Evolutionary conservation across 2,113 vertebrate species (phyloP).

Genomic region (Ailuropoda melanoleuca): DNA sequence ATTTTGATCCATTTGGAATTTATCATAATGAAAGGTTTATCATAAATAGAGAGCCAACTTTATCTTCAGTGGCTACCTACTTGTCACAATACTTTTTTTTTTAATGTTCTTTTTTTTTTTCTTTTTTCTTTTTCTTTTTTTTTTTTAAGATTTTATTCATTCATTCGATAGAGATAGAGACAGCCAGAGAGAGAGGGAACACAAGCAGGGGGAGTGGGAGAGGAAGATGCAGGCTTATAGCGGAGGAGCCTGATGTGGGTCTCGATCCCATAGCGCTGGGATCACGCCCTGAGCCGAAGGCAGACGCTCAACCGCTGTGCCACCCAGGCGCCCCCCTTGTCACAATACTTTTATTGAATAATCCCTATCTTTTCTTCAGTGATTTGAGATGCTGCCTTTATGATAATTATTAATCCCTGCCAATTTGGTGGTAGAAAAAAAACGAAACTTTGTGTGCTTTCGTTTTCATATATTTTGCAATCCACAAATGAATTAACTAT

Average conservation of each 20-base stretch:
- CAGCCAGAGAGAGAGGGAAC: too few species aligned
- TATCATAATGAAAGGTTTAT: not conserved
- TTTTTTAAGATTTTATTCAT: too few species aligned
- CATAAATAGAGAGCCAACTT: not conserved
- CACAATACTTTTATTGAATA: not conserved
- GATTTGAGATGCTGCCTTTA: not conserved
- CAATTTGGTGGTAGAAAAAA: not conserved
- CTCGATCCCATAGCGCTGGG: too few species aligned
- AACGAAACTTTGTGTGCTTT: not conserved
- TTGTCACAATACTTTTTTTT: not conserved
- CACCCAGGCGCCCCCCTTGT: too few species aligned
- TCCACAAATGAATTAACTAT: not conserved
- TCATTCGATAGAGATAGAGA: too few species aligned
- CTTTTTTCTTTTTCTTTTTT: too few species aligned
- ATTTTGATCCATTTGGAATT: constrained; percentile 13
- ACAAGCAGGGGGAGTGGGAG: too few species aligned
- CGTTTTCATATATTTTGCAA: not conserved
- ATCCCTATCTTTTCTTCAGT: not conserved
- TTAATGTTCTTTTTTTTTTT: too few species aligned
- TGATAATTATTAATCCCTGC: not conserved
- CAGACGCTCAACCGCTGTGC: too few species aligned
- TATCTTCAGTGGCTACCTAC: not conserved
- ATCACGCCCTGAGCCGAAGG: too few species aligned
- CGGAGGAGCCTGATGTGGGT: too few species aligned
- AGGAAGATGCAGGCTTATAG: too few species aligned